phyloP scores from a whole-genome alignment of 2,797 vertebrate genomes.

The Acrossocheilus fasciatus region DNA sequence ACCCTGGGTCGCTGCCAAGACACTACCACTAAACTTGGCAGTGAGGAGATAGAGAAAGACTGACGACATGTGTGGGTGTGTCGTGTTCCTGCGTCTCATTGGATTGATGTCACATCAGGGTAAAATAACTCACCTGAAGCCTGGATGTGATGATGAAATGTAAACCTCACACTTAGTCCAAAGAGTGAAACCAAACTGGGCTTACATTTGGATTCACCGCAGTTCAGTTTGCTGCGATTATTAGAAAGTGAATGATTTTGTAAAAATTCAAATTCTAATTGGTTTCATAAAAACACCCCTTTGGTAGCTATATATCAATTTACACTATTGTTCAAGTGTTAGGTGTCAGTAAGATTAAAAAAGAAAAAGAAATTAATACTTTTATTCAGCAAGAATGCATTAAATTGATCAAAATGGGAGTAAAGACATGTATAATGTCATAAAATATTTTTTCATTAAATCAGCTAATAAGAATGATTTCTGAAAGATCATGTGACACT shows the following conservation, averaged over 20 bases:
- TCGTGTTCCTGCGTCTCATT: conserved; percentile 20
- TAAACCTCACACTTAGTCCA: conserved; percentile 25
- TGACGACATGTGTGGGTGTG: conserved; percentile 28
- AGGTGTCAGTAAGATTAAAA: neutral
- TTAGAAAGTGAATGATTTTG: neutral
- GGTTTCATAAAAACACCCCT: neutral
- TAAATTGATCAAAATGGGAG: neutral
- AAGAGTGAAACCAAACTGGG: conserved; percentile 6
- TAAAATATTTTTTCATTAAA: neutral
- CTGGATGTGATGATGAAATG: conserved; percentile 7
- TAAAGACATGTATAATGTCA: neutral
- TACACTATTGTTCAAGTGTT: neutral
- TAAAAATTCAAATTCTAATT: neutral
- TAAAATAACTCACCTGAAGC: conserved; percentile 47
- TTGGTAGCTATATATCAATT: neutral
- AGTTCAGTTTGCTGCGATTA: neutral
- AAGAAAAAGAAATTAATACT: neutral
- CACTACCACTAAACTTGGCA: conserved; percentile 73
- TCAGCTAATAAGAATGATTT: too few species aligned
- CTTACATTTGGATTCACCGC: neutral
- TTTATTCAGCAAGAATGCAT: neutral
- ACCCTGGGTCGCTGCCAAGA: conserved; percentile 73
- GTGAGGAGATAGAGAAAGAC: conserved; percentile 55
- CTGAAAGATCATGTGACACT: neutral
- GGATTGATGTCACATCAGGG: conserved; percentile 39